Percentiles rank a stretch among this genome's conserved stretches.
Evolutionary conservation across 2,113 vertebrate genomes (phyloP).

Genomic region (Sturnus vulgaris): DNA sequence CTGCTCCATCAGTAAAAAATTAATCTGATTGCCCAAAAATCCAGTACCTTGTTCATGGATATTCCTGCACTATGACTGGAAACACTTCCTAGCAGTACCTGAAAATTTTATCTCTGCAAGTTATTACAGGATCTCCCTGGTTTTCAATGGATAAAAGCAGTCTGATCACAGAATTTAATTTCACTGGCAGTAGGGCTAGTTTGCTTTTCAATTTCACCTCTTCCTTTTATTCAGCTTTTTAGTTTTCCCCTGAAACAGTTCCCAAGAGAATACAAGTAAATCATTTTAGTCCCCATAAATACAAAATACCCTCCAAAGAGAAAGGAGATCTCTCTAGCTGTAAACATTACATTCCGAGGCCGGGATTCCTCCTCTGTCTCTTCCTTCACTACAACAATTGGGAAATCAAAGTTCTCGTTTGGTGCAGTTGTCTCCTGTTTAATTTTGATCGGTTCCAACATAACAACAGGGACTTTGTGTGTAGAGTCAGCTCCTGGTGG

Average conservation of each 20-base stretch:
- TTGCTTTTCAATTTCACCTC: not conserved
- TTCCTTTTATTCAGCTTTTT: not conserved
- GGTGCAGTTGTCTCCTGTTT: constrained; percentile 75
- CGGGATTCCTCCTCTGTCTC: constrained; percentile 70
- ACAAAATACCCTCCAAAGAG: not conserved
- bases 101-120: not conserved
- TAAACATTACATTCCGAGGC: constrained; percentile 72
- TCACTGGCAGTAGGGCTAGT: not conserved
- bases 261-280: not conserved
- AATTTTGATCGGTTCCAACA: constrained; percentile 78
- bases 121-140: not conserved
- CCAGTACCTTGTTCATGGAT: not conserved
- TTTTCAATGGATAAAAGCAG: not conserved
- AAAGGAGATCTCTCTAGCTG: not conserved
- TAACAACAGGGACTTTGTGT: constrained; percentile 76
- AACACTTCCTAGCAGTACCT: not conserved
- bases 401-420: constrained; percentile 77
- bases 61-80: not conserved
- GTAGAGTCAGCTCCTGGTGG: constrained; percentile 79
- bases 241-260: not conserved
- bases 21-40: not conserved
- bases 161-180: not conserved
- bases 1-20: not conserved
- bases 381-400: constrained; percentile 79
- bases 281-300: not conserved